phyloP scores from a whole-genome alignment of 2,113 vertebrate genomes.

The Orcinus orca region DNA sequence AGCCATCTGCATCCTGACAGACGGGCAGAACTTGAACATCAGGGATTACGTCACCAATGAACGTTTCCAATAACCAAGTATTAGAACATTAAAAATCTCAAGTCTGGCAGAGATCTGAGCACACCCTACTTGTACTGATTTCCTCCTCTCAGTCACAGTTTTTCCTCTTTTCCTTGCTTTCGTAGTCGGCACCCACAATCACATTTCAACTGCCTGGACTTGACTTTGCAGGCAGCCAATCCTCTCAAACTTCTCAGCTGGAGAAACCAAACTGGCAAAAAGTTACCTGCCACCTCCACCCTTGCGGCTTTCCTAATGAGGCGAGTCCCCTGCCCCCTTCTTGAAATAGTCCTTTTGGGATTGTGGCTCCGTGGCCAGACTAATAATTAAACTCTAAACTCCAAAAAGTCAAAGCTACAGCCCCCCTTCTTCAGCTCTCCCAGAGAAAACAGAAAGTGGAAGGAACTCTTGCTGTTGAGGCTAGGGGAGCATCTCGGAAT shows the following conservation, averaged over 20 bases:
- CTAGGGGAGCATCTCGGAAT: neutral
- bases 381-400: constrained; percentile 52
- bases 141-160: neutral
- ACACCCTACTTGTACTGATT: constrained; percentile 49
- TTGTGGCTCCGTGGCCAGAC: neutral
- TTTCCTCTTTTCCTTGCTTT: constrained; percentile 21
- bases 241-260: neutral
- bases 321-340: neutral
- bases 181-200: neutral
- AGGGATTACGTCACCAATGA: constrained; percentile 67
- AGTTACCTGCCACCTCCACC: constrained; percentile 39
- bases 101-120: neutral
- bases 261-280: constrained; percentile 64
- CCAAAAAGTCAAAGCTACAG: neutral
- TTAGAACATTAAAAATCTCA: constrained; percentile 62
- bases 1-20: constrained; percentile 53
- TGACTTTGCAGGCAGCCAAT: neutral
- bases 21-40: constrained; percentile 63
- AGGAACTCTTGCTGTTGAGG: neutral
- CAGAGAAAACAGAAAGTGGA: neutral
- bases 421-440: neutral
- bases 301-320: constrained; percentile 44
- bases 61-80: constrained; percentile 73
- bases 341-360: neutral
- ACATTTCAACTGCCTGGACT: neutral